A percentile compares a stretch with the other conserved stretches of the same genome.
phyloP scores from a whole-genome alignment of 2,797 vertebrate species.

The Chaunax sp. region DNA sequence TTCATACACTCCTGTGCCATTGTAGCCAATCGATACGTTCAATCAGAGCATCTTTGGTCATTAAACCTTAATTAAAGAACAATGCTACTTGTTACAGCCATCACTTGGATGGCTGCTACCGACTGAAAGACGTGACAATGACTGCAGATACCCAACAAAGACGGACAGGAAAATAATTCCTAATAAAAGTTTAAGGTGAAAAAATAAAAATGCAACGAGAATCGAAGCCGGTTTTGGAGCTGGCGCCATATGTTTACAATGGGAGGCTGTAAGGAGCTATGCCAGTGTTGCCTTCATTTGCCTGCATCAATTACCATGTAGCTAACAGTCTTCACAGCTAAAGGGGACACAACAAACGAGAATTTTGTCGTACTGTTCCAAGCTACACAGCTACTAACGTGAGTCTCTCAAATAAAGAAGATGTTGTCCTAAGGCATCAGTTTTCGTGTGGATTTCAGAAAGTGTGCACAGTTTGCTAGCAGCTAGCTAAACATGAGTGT shows the following conservation, averaged over 20 bases:
- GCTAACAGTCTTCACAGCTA: slow-evolving; percentile 28
- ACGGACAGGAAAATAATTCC: not conserved
- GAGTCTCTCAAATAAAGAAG: not conserved
- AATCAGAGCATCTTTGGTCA: not conserved
- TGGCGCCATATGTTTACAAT: slow-evolving; percentile 66
- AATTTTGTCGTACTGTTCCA: too few relatives aligned
- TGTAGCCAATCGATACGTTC: not conserved
- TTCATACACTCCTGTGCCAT: not conserved
- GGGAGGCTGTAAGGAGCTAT: slow-evolving; percentile 36
- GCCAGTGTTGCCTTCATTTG: slow-evolving; percentile 50
- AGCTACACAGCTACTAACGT: not conserved
- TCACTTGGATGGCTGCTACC: not conserved
- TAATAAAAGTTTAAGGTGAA: not conserved
- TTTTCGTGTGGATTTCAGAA: slow-evolving; percentile 29
- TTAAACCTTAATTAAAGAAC: not conserved
- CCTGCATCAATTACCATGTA: slow-evolving; percentile 59
- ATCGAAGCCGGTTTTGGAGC: slow-evolving; percentile 22
- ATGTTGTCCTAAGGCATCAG: not conserved
- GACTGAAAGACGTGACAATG: not conserved
- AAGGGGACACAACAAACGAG: not conserved
- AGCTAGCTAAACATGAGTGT: slow-evolving; percentile 50
- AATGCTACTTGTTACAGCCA: slow-evolving; percentile 18
- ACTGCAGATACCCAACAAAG: slow-evolving; percentile 8
- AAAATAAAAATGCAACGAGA: not conserved
- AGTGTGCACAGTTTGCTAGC: slow-evolving; percentile 59